Base-by-base conservation (phyloP, 2,113 vertebrate genomes). In the Nothoprocta perdicaria region DNA sequence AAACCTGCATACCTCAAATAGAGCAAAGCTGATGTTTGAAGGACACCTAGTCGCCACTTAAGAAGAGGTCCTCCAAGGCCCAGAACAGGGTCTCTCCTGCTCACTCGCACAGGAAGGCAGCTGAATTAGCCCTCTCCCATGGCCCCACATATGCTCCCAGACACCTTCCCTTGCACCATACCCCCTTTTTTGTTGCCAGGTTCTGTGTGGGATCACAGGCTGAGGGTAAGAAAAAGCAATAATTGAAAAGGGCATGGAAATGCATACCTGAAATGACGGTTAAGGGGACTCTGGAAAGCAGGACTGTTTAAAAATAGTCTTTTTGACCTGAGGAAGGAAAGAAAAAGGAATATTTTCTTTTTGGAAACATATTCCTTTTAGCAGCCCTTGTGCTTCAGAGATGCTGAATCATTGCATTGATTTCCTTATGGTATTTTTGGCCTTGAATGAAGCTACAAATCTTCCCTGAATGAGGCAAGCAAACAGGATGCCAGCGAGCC, bases 401-500 rank as follows among this genome's bases (percentile, higher is more conserved):
- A 62, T 31, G 19, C n/a, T 60, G 14, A 40, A 27, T 72, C n/a
- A 45, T 24, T 55, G 72, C 19, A 71, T 53, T 89, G 84, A 92
- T 78, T 89, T 81, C 63, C 75, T 88, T n/a, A 45, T n/a, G 61
- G 75, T 87, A 85, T 95, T 93, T 93, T 85, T 91, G 82, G 60
- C 65, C 21, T 79, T 63, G 87, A 93, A 89, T 46, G 78, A 94
- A 94, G 81, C 50, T 77, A 50, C 68, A 73, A 55, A 55, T 27
- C 26, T 55, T 29, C 53, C 27, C 14, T 55, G 53, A 94, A 94
- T 23, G 63, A 95, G 93, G 67, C 60, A 80, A 79, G 92, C 46
- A 83, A 91, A 95, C 78, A 92, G 91, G 86, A 95, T 91, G 84
- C 73, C 87, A 95, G 72, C 1, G 3, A 94, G 79, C 68, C 73